phyloP scores from a whole-genome alignment of 2,888 invertebrate species.

The Pandemis heparana region DNA sequence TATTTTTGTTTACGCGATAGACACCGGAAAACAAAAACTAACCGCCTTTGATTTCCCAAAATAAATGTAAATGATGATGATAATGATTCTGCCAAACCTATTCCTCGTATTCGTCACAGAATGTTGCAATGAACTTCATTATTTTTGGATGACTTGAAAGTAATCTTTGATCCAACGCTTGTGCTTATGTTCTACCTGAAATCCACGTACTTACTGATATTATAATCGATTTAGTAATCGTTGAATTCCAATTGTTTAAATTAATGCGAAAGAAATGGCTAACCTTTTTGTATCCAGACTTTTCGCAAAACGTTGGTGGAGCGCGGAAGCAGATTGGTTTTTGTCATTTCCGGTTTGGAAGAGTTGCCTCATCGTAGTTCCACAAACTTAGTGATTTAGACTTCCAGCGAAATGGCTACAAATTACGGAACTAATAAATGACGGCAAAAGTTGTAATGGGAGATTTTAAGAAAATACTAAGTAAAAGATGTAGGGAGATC shows the following conservation, averaged over 20 bases:
- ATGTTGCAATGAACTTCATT: too few relatives aligned
- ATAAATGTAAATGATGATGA: not conserved
- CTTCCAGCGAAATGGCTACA: constrained; percentile 7
- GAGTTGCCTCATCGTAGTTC: constrained; percentile 2
- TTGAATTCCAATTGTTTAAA: not conserved
- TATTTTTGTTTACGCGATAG: constrained; percentile 1
- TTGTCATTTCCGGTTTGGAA: not conserved
- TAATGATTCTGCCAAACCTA: not conserved
- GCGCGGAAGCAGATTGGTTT: constrained; percentile 2
- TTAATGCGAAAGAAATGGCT: not conserved
- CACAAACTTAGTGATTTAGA: constrained; percentile 2
- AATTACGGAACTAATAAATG: constrained; percentile 1
- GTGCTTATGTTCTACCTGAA: too few relatives aligned
- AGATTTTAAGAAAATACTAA: not conserved
- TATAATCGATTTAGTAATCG: not conserved
- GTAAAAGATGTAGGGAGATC: not conserved
- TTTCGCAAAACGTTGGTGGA: not conserved
- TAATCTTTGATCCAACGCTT: too few relatives aligned
- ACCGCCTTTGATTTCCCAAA: not conserved
- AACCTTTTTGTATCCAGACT: not conserved
- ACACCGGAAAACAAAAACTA: not conserved
- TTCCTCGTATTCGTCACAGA: too few relatives aligned
- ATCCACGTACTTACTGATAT: too few relatives aligned
- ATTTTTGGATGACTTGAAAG: too few relatives aligned
- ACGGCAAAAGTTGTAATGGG: not conserved